These are phyloP conservation scores for Pheosia tremula DNA, from an alignment of 2,888 invertebrate genomes.

Conservation along the genomic window DNA sequence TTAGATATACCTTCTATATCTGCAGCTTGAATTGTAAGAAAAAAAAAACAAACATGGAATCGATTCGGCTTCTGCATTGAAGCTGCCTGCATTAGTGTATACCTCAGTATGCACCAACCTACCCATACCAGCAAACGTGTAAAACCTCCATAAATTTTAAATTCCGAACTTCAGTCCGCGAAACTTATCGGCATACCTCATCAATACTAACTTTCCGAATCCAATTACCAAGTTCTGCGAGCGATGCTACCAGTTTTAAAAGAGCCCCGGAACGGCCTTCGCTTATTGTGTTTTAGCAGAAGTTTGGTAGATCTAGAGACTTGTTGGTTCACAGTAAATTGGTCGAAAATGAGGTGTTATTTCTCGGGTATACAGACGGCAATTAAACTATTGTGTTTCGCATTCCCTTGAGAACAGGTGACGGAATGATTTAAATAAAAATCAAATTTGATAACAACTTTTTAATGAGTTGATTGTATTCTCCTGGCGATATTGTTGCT, in stretches of 20 bases:
- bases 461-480: too few relatives aligned
- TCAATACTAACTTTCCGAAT: constrained; percentile 43
- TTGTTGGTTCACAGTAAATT: constrained; percentile 13
- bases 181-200: constrained; percentile 34
- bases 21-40: too few relatives aligned
- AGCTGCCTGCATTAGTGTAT: not conserved
- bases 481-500: too few relatives aligned
- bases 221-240: constrained; percentile 42
- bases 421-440: not conserved
- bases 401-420: constrained; percentile 18
- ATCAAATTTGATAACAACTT: too few relatives aligned
- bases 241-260: constrained; percentile 18
- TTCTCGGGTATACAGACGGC: constrained; percentile 19
- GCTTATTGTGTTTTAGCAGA: constrained; percentile 5
- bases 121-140: constrained; percentile 7
- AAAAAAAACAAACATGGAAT: too few relatives aligned
- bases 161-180: constrained; percentile 18
- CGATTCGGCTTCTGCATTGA: not conserved
- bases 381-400: constrained; percentile 33
- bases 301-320: not conserved
- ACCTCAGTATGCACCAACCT: not conserved
- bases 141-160: constrained; percentile 25
- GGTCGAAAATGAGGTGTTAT: constrained; percentile 24
- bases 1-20: too few relatives aligned
- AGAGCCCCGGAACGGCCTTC: constrained; percentile 15